These are phyloP conservation scores for Brenthis ino DNA, from an alignment of 2,888 invertebrate genomes.

Conservation along the genomic window DNA sequence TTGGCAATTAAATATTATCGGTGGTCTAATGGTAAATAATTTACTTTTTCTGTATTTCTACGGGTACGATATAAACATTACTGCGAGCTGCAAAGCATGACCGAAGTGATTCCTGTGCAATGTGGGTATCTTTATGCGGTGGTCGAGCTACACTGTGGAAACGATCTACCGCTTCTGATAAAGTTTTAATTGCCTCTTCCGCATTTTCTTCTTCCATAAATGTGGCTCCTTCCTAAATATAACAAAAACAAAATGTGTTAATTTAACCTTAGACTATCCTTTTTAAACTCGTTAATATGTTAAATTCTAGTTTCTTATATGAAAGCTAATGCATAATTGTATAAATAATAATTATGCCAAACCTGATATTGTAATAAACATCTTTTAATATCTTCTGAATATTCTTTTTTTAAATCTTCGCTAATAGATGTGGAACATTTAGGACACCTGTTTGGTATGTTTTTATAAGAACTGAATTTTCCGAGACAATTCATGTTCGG, in stretches of 20 bases:
- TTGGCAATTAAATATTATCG: no score
- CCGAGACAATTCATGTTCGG: slow-evolving; percentile 58
- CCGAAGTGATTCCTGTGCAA: slow-evolving; percentile 87
- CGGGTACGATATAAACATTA: slow-evolving; percentile 62
- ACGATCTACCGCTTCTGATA: slow-evolving; percentile 82
- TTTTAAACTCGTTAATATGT: no score
- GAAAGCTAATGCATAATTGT: no score
- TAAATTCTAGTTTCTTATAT: no score
- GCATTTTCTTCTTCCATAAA: slow-evolving; percentile 80
- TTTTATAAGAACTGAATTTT: slow-evolving; percentile 55
- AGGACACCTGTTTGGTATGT: slow-evolving; percentile 55
- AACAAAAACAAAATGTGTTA: not conserved
- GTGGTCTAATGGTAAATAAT: not conserved
- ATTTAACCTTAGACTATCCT: not conserved
- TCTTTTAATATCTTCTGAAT: slow-evolving; percentile 55
- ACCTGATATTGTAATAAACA: slow-evolving; percentile 65
- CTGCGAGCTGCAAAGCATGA: slow-evolving; percentile 84
- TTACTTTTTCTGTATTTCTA: slow-evolving; percentile 23
- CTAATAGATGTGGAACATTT: slow-evolving; percentile 59
- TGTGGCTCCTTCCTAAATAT: slow-evolving; percentile 60
- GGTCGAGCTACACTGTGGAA: slow-evolving; percentile 84
- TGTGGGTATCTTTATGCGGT: slow-evolving; percentile 86
- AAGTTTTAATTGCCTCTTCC: slow-evolving; percentile 77
- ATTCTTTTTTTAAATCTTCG: slow-evolving; percentile 54
- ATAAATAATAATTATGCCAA: slow-evolving; percentile 15